phyloP scores from a whole-genome alignment of 2,797 vertebrate genomes.

The Cheirogaleus major region DNA sequence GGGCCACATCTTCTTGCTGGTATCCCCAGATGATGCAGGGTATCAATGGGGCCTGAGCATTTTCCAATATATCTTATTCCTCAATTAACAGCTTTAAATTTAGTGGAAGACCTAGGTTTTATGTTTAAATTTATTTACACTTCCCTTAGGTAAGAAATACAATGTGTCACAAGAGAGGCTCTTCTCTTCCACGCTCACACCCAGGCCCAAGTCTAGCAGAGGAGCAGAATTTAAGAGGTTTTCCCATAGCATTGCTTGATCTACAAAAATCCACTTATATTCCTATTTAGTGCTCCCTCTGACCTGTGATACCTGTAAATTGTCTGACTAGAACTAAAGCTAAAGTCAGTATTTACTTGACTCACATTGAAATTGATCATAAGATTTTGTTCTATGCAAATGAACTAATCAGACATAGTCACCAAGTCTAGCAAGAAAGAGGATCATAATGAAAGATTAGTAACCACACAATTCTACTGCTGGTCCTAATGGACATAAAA shows the following conservation, averaged over 20 bases:
- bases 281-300: neutral
- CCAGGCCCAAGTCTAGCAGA: neutral
- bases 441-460: neutral
- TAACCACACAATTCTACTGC: neutral
- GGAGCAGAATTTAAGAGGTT: neutral
- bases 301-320: neutral
- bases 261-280: neutral
- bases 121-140: neutral
- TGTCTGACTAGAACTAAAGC: neutral
- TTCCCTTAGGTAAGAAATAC: neutral
- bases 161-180: neutral
- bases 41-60: neutral
- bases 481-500: neutral
- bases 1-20: too few species aligned
- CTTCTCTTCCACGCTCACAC: neutral
- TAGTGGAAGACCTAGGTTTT: neutral
- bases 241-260: neutral
- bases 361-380: neutral
- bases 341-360: neutral
- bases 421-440: neutral
- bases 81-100: neutral
- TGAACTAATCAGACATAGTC: neutral
- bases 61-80: neutral
- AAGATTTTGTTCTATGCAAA: neutral
- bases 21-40: too few species aligned